phyloP scores from a whole-genome alignment of 2,797 vertebrate genomes.

The Chelonia mydas region DNA sequence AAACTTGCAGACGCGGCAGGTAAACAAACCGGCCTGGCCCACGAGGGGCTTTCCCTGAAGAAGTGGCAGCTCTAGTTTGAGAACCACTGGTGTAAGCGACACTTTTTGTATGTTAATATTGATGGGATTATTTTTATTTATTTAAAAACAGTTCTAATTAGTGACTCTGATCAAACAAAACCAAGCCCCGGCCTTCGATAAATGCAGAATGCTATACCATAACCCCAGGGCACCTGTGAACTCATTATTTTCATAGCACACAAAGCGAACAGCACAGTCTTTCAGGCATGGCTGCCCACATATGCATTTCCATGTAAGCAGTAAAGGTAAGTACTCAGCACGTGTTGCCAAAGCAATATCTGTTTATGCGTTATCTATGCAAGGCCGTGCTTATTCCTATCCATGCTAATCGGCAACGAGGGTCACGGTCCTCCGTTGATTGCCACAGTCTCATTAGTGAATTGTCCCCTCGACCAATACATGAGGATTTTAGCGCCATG shows the following conservation, averaged over 20 bases:
- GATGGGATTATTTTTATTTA: not conserved
- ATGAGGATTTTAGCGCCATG: not conserved
- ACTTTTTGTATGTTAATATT: not conserved
- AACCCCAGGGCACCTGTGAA: not conserved
- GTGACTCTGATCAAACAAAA: not conserved
- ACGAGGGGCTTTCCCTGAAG: no score
- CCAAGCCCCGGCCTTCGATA: not conserved
- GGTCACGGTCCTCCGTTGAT: not conserved
- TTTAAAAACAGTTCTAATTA: not conserved
- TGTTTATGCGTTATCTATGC: not conserved
- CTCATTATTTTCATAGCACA: not conserved
- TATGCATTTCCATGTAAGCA: not conserved
- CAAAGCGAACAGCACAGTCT: not conserved
- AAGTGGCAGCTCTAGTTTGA: no score
- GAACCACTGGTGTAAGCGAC: not conserved
- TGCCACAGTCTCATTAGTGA: not conserved
- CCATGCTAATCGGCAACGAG: not conserved
- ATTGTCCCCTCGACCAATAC: not conserved
- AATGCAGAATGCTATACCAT: not conserved
- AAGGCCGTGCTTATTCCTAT: not conserved
- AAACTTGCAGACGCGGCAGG: no score
- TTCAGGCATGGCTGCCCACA: not conserved
- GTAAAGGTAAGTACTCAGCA: not conserved
- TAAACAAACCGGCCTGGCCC: no score
- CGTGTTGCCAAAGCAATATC: not conserved